A percentile compares a stretch with the other conserved stretches of the same genome.
phyloP scores from a whole-genome alignment of 2,888 invertebrate genomes.

The Ariolimax columbianus region DNA sequence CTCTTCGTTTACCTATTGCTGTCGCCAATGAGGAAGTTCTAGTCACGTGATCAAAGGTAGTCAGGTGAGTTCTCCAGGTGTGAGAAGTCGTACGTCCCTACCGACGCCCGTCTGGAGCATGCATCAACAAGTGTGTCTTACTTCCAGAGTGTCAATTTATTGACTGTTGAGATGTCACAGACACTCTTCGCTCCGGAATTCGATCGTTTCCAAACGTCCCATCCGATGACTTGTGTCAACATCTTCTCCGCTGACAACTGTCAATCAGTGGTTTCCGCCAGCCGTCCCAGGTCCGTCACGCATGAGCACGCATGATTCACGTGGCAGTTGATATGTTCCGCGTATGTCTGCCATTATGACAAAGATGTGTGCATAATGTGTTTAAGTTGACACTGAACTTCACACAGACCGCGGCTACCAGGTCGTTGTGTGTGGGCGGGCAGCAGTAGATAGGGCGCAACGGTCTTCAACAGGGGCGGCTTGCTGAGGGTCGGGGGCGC shows the following conservation, averaged over 20 bases:
- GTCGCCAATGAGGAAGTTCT: no score
- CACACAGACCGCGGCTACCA: not conserved
- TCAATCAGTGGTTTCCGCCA: not conserved
- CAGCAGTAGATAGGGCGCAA: no score
- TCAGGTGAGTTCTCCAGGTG: no score
- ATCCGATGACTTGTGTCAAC: not conserved
- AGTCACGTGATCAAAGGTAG: no score
- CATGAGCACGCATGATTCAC: not conserved
- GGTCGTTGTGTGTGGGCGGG: not conserved
- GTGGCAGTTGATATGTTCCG: not conserved
- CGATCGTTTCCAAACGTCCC: not conserved
- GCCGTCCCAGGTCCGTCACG: not conserved
- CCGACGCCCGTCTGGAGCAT: no score
- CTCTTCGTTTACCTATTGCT: no score
- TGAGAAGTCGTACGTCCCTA: no score
- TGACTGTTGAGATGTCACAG: not conserved
- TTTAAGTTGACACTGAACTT: not conserved
- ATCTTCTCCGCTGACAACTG: not conserved
- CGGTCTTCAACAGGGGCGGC: no score
- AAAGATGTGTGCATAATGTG: constrained; percentile 1
- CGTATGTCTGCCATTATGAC: not conserved
- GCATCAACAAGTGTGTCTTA: not conserved
- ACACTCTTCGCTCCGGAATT: not conserved
- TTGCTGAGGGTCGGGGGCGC: no score
- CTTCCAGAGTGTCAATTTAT: not conserved